phyloP scores from a whole-genome alignment of 2,888 invertebrate species.

The Drosophila merina region DNA sequence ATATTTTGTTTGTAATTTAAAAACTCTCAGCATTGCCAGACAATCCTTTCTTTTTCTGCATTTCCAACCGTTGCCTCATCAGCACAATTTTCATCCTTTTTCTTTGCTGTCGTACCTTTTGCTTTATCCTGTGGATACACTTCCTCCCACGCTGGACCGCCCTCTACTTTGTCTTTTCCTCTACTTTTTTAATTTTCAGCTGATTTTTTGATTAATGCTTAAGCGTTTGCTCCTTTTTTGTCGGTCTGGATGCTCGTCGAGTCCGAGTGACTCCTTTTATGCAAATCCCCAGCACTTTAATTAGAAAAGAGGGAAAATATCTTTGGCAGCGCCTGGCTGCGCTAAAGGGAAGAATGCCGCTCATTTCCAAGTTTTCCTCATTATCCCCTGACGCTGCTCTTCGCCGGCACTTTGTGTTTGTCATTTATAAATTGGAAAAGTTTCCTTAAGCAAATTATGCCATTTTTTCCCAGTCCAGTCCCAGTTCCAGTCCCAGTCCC shows the following conservation, averaged over 20 bases:
- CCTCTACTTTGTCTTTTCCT: constrained; percentile 23
- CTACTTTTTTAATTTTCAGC: constrained; percentile 74
- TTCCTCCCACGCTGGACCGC: constrained; percentile 12
- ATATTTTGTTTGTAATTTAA: neutral
- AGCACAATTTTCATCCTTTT: constrained; percentile 41
- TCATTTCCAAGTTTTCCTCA: constrained; percentile 67
- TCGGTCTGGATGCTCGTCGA: constrained; percentile 4
- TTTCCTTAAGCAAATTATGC: constrained; percentile 79
- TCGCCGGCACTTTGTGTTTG: constrained; percentile 69
- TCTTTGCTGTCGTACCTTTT: constrained; percentile 25
- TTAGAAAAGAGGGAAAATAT: constrained; percentile 54
- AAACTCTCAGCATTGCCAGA: constrained; percentile 29
- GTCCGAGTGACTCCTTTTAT: constrained; percentile 45
- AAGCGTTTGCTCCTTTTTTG: constrained; percentile 60
- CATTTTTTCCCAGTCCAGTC: constrained; percentile 38
- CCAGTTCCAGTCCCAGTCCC: too few species aligned
- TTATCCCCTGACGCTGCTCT: constrained; percentile 52
- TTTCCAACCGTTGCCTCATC: constrained; percentile 34
- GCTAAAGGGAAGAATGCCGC: constrained; percentile 51
- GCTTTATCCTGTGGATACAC: constrained; percentile 27
- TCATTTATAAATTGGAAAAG: constrained; percentile 81
- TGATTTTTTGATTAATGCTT: constrained; percentile 79
- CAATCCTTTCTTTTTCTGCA: constrained; percentile 36
- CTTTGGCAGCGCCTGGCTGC: neutral
- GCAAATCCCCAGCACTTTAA: constrained; percentile 74